Conservation (phyloP, 2,113 vertebrate genomes). For the Oenanthe oenanthe region DNA sequence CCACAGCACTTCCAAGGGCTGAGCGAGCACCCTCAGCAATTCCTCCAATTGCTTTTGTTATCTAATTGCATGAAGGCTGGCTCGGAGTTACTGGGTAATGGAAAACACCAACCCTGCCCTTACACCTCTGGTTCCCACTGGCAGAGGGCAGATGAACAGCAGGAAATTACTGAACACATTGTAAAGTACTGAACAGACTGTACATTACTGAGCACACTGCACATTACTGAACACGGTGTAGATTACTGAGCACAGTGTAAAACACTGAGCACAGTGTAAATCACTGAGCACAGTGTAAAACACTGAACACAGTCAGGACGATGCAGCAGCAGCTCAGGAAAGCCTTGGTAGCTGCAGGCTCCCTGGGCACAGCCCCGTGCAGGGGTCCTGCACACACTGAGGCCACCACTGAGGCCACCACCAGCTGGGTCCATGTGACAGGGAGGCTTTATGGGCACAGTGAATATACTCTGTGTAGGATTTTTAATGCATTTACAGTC, state of each 20-base stretch:
- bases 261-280: too few species aligned
- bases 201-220: too few species aligned
- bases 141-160: neutral
- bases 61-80: neutral
- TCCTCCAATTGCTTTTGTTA: neutral
- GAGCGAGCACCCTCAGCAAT: neutral
- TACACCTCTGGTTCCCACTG: neutral
- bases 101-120: neutral
- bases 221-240: too few species aligned
- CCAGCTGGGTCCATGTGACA: neutral
- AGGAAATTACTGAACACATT: neutral
- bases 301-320: neutral
- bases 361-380: neutral
- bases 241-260: too few species aligned
- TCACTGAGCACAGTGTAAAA: too few species aligned
- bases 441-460: neutral
- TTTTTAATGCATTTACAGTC: neutral
- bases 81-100: neutral
- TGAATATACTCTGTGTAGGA: accelerated
- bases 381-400: neutral
- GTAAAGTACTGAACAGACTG: too few species aligned
- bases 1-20: neutral
- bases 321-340: neutral
- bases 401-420: too few species aligned
- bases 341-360: neutral